Base-by-base conservation (phyloP, 2,888 invertebrate genomes). In the Temnothorax unifasciatus region DNA sequence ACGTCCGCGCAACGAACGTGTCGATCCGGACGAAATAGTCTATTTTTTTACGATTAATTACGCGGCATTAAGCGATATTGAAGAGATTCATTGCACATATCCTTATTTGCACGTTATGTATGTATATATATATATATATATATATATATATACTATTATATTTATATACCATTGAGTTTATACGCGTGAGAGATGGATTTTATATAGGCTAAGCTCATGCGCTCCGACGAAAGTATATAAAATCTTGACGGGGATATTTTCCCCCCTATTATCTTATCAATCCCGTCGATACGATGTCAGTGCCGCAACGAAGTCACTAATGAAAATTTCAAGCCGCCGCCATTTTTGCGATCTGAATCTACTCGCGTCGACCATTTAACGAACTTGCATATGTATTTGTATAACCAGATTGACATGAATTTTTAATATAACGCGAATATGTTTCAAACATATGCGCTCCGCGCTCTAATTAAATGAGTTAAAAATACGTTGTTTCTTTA, bases 381-480 rank as follows among this genome's bases (percentile, higher is more conserved):
- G 50, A 81, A 81, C 79, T 81, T 59, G 79, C 71, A 71, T 71
- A 81, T 71, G 71, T 59, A 81, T 81, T 71, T 50, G 71, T 50
- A 59, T 38, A 59, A 59, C 59, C 59, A 38, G 79, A 81, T 71
- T 59, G 59, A 69, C 38, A 71, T 81, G 71, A 71, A 71, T 81
- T 81, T 71, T 69, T 81, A 59, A 81, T 59, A 59, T 71, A 21
- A 79, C 59, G 18, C 34, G n/a, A 54, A 71, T 71, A 59, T 38
- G 47, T 79, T 79, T 68, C 59, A 38, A 79, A 68, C 44, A 57
- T 13, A 34, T 8, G 18, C 41, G 5, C n/a, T 25, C 54, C 4
- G 0, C 52, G 64, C 13, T 71, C 9, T 52, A 59, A 63, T 75
- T 63, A 77, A 82, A 82, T 52, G 13, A 29, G 25, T 57, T 57